Percentiles rank a stretch among this genome's conserved stretches.
These are phyloP conservation scores for Aporophyla nigra DNA, from an alignment of 2,888 invertebrate genomes.

Conservation along the genomic window DNA sequence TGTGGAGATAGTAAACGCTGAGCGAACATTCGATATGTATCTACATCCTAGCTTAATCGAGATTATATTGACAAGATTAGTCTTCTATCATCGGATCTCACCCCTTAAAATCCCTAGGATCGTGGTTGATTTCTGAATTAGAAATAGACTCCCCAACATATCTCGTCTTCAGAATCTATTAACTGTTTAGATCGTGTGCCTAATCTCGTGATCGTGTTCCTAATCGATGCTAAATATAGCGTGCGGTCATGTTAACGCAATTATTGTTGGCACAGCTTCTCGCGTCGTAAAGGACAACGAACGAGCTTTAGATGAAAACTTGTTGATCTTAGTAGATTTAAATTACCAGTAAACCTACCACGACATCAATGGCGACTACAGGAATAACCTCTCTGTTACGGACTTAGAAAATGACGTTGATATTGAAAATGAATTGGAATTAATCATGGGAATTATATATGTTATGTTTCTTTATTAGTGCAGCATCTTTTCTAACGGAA, in stretches of 20 bases:
- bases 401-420: neutral
- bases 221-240: constrained; percentile 63
- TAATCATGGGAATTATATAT: neutral
- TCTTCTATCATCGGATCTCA: constrained; percentile 2
- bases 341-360: neutral
- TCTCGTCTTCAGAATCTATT: constrained; percentile 44
- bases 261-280: constrained; percentile 61
- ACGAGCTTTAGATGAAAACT: constrained; percentile 46
- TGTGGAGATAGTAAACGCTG: constrained; percentile 21
- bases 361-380: neutral
- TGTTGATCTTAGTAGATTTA: constrained; percentile 28
- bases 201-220: constrained; percentile 62
- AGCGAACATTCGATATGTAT: constrained; percentile 10
- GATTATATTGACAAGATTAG: constrained; percentile 10
- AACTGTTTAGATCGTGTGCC: constrained; percentile 58
- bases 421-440: neutral
- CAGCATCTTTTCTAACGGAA: neutral
- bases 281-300: constrained; percentile 56
- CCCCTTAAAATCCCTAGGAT: constrained; percentile 16
- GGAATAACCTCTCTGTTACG: neutral
- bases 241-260: constrained; percentile 63
- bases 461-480: neutral
- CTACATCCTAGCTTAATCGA: constrained; percentile 14
- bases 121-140: constrained; percentile 12
- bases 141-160: constrained; percentile 43